Evolutionary conservation across 1,140 invertebrate species (phyloP), one percentile per base, ranked within the genome.

Genomic region (Asobara japonica): DNA sequence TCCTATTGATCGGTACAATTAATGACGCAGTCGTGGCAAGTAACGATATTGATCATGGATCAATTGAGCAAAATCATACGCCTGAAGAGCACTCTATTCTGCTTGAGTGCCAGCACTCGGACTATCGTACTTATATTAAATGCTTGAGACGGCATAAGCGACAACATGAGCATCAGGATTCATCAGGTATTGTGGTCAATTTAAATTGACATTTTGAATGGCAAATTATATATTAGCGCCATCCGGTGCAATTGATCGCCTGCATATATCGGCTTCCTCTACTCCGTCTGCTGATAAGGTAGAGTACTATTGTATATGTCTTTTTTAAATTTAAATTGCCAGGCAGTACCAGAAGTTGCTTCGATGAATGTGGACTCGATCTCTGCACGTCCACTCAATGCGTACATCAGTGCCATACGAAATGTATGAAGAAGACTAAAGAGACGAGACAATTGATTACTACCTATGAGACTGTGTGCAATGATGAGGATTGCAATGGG

Each of bases 71-170:
- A 22, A 38, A 78, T 18, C 0, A 65, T 22, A 38, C 77, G 1
- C 41, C 48, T 0, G 72, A 80, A 8, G 78, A 79, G 18, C 73
- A 72, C 22, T 74, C 76, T 20, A 30, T 80, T 56, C 48, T 82
- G 18, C 8, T 66, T 3, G 80, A 84, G 0, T 87, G 86, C 36
- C 78, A 83, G 20, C 62, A 86, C 74, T 51, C 78, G 13, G 82
- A 87, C 71, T 87, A 86, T 70, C 78, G 83, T 11, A 82, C 79
- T 20, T 87, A 87, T 31, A 79, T 87, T 31, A 81, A 79, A 65
- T 87, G 86, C 18, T 69, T 87, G 0, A 83, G 79, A 38, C 80
- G 84, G 67, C 78, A 81, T 10, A 87, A 84, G 64, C 80, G 85
- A 41, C 83, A 85, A n/a, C 79, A 72, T 30, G 25, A 74, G 7